These are phyloP conservation scores for Tetheella fluctuosa DNA, from an alignment of 2,888 invertebrate species.

Conservation along the genomic window DNA sequence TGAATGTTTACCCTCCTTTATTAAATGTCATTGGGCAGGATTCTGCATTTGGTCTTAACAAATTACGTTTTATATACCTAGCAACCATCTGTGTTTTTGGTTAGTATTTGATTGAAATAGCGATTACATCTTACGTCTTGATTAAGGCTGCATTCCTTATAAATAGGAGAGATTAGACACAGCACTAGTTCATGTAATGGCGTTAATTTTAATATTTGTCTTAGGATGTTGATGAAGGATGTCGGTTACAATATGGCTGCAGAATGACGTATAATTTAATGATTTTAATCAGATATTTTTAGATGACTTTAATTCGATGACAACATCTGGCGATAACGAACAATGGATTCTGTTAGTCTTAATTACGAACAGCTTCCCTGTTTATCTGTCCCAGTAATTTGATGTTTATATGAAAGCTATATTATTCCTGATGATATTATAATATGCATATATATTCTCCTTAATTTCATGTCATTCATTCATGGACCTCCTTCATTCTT, in stretches of 20 bases:
- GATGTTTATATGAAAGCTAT: background rate
- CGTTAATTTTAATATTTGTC: too few relatives aligned
- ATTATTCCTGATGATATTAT: background rate
- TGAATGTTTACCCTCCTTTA: background rate
- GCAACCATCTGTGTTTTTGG: background rate
- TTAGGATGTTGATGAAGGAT: too few relatives aligned
- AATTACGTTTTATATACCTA: background rate
- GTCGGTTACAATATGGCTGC: background rate
- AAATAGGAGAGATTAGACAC: background rate
- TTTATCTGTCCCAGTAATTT: background rate
- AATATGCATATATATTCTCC: too few relatives aligned
- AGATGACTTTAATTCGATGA: conserved; percentile 6
- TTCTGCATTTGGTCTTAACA: background rate
- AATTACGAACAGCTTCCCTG: background rate
- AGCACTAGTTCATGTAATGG: too few relatives aligned
- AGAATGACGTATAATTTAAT: background rate
- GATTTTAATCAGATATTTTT: conserved; percentile 2
- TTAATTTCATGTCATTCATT: too few relatives aligned
- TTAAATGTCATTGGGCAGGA: background rate
- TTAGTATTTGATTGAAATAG: background rate
- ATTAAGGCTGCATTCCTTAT: background rate
- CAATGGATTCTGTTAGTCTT: background rate
- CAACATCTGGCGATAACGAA: conserved; percentile 6
- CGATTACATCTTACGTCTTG: background rate
- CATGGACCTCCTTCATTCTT: too few relatives aligned